These are phyloP conservation scores for Aricia agestis DNA, from an alignment of 1,140 invertebrate species.

Conservation along the genomic window DNA sequence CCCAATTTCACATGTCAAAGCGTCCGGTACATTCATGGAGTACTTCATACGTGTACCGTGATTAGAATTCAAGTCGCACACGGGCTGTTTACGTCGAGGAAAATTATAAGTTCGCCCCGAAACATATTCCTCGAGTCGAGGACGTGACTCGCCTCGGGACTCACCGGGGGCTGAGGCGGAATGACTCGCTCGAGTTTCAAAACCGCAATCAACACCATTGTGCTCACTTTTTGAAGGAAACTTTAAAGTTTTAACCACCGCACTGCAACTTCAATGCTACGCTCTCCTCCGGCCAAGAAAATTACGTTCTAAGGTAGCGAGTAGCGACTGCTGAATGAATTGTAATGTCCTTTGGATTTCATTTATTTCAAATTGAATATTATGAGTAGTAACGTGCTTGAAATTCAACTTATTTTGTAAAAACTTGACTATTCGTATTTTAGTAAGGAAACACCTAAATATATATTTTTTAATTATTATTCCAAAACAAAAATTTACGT, in stretches of 20 bases:
- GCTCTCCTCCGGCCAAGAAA: background rate
- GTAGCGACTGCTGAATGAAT: no score
- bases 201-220: constrained; percentile 9
- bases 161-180: background rate
- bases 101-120: constrained; percentile 23
- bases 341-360: no score
- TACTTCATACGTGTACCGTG: constrained; percentile 21
- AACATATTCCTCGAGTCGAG: constrained; percentile 20
- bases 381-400: no score
- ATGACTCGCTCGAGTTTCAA: background rate
- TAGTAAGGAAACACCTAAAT: no score
- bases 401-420: no score
- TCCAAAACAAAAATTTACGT: background rate
- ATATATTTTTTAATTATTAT: no score
- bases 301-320: background rate
- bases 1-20: constrained; percentile 17
- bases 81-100: constrained; percentile 22
- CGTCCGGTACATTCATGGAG: constrained; percentile 17
- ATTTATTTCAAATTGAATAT: no score
- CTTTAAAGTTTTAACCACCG: constrained; percentile 2
- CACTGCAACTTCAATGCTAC: background rate
- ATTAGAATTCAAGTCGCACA: constrained; percentile 31
- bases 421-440: no score
- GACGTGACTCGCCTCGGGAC: constrained; percentile 18
- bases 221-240: constrained; percentile 1